Evolutionary conservation across 2,113 vertebrate species (phyloP), one percentile per base, ranked within the genome.

Genomic region (Microcebus jonahi): DNA sequence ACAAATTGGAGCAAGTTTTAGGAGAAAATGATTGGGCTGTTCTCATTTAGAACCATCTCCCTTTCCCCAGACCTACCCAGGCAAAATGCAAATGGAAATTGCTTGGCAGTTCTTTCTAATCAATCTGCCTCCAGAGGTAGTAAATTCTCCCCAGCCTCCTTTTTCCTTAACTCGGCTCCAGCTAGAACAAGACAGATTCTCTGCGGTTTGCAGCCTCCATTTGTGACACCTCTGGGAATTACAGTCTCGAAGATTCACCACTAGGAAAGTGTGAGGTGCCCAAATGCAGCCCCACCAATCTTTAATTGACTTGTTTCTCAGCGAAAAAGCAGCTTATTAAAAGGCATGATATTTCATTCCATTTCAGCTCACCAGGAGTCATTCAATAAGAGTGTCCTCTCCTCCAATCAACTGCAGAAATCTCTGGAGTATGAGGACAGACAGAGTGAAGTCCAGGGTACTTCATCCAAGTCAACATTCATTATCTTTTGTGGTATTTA

Each of bases 1-100:
- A 97, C 91, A 94, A 95, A 97, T 84, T 93, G 94, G 89, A 95
- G 36, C 70, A 84, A 90, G 93, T 59, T 90, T 96, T 84, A 87
- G 42, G 79, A 73, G 71, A 77, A 92, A 94, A 96, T 83, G 91
- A 95, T 68, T 34, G 70, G 86, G 71, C 86, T 90, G n/a, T 73
- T 95, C 86, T 97, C 89, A 59, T 53, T 84, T 65, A 88, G 75
- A 97, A 59, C 67, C 50, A 36, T 86, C 57, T 90, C 23, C 82
- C 36, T 95, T 50, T 91, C 36, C 73, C 83, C 81, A 76, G 0
- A 50, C 86, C 65, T 18, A 90, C 36, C 53, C 17, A 1, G 8
- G 73, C 80, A 96, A 90, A 94, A 95, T 94, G 93, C 91, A 96
- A 88, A 97, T 97, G 39, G 76, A 90, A 81, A 79, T 57, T 61